Base-by-base conservation (phyloP, 2,797 vertebrate genomes). In the Macrochelys suwanniensis region DNA sequence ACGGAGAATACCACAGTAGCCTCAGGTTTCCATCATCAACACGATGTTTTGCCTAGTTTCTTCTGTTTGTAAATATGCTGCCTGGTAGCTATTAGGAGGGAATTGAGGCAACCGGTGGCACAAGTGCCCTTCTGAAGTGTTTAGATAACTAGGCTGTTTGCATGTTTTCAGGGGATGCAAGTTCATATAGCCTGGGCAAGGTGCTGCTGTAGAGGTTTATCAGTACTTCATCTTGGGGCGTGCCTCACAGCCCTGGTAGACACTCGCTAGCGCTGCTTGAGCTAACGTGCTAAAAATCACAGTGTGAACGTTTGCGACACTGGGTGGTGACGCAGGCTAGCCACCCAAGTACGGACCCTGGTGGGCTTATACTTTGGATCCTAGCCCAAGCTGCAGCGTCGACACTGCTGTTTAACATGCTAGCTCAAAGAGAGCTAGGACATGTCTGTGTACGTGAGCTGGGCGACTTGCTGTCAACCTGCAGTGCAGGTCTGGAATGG, bases 41-140 rank as follows among this genome's bases (percentile, higher is more conserved):
- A 31, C 3, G 0, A 0, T 26, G 1, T 45, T 6, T 80, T 49
- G 53, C 11, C 13, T 6, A 4, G 15, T 84, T 61, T 61, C 59
- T 33, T 61, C 59, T 31, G 31, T 61, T 26, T 61, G 28, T 33
- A 7, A 33, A 61, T 31, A 16, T 61, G 59, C 28, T 33, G 13
- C 13, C 31, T 16, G 56, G 28, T 57, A 57, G 56, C 33, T 61
- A 56, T 25, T 56, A 56, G 54, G 54, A 56, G 5, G 77, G 92
- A 84, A 51, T 90, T 81, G 31, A 71, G 57, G 37, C 28, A 49
- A 23, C 8, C 6, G 7, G 53, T 3, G 33, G 7, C 4, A 4
- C 17, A 19, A 21, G 77, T 77, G 31, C 57, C 28, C 56, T 56
- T 31, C 45, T 3, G 88, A 81, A 11, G 57, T 71, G 26, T n/a